phyloP scores from a whole-genome alignment of 2,888 invertebrate genomes.

The Eueremaeus valkanovi region DNA sequence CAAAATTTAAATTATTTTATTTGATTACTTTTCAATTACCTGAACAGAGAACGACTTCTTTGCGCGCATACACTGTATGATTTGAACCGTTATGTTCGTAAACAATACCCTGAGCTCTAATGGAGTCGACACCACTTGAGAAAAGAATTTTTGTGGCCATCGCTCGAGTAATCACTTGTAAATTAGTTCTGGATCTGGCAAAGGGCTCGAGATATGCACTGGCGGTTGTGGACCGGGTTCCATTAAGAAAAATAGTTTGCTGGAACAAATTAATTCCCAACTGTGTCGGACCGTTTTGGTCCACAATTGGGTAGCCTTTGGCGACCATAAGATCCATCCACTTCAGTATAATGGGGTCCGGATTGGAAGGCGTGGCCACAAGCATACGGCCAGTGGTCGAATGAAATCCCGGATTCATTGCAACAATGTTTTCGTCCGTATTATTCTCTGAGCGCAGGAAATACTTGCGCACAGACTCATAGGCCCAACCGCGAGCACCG shows the following conservation, averaged over 20 bases:
- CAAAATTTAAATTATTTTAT: no score
- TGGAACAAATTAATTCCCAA: conserved; percentile 36
- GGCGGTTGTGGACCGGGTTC: conserved; percentile 37
- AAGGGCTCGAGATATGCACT: conserved; percentile 36
- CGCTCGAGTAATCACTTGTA: conserved; percentile 31
- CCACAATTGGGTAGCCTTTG: conserved; percentile 10
- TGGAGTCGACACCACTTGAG: not conserved
- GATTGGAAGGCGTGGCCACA: conserved; percentile 22
- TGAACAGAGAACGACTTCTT: conserved; percentile 82
- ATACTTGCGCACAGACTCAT: conserved; percentile 20
- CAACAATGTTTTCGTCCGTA: conserved; percentile 20
- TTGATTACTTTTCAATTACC: not conserved
- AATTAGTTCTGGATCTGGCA: not conserved
- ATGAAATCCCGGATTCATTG: conserved; percentile 20
- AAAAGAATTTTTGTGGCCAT: conserved; percentile 22
- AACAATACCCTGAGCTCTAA: conserved; percentile 72
- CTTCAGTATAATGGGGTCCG: conserved; percentile 15
- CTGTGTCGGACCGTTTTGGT: conserved; percentile 37
- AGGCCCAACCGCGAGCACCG: conserved; percentile 37
- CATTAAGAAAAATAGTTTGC: conserved; percentile 33
- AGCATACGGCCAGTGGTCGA: conserved; percentile 25
- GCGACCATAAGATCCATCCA: not conserved
- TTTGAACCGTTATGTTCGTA: conserved; percentile 69
- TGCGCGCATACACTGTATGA: conserved; percentile 68
- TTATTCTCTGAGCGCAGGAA: conserved; percentile 30